Evolutionary conservation across 1,140 invertebrate genomes (phyloP).

Genomic region (Epicauta chinensis): DNA sequence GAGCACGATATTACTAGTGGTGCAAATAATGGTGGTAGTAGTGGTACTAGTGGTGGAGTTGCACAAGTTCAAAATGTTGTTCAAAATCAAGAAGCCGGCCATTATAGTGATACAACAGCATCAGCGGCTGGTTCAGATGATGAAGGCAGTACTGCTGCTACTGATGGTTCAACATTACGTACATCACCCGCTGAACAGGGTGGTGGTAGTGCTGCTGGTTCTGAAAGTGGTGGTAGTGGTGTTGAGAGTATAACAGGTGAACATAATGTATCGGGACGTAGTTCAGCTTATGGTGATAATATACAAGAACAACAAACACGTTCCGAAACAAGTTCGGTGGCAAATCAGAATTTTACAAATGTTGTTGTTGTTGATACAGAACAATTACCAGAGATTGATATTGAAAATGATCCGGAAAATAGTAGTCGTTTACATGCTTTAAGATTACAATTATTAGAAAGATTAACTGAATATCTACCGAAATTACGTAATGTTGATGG

Average conservation of each 20-base stretch:
- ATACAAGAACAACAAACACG: constrained; percentile 45
- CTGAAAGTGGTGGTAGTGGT: constrained; percentile 83
- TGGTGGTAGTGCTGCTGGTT: constrained; percentile 65
- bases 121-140: constrained; percentile 86
- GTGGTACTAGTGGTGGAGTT: constrained; percentile 17
- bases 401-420: constrained; percentile 46
- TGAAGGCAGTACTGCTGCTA: constrained; percentile 89
- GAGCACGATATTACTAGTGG: constrained; percentile 41
- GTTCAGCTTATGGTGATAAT: constrained; percentile 73
- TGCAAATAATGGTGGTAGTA: constrained; percentile 23
- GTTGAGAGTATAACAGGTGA: constrained; percentile 88
- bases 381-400: constrained; percentile 38
- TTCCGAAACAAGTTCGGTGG: constrained; percentile 52
- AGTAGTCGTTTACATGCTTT: constrained; percentile 55
- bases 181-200: constrained; percentile 83
- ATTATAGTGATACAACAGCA: constrained; percentile 72
- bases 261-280: constrained; percentile 73
- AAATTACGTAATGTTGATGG: constrained; percentile 60
- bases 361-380: constrained; percentile 13
- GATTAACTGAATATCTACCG: constrained; percentile 57
- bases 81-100: constrained; percentile 52
- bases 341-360: constrained; percentile 25
- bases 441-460: constrained; percentile 60
- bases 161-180: constrained; percentile 83
- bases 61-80: constrained; percentile 29